Base-by-base conservation (phyloP, 2,113 vertebrate species). In the Spermophilus dauricus region DNA sequence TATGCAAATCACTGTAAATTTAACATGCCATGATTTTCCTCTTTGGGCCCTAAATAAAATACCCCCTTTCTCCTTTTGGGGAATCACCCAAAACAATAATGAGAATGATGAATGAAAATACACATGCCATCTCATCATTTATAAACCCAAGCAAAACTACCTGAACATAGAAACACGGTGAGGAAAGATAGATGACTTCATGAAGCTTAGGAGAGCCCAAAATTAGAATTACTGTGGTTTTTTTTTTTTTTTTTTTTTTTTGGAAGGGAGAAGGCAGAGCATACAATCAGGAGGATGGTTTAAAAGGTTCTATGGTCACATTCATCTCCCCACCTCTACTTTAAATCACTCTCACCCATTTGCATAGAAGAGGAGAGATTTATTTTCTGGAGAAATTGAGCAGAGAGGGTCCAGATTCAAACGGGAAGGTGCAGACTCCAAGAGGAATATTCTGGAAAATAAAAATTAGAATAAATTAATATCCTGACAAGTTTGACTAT, bases 331-430 rank as follows among this genome's bases (percentile, higher is more conserved):
- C 28, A 61, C 1, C 24, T 81, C 14, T n/a, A 34, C 58, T 76
- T 81, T 65, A 87, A 69, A 95, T 69, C 72, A 20, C 14, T 82
- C 39, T 89, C 20, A 22, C 17, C 2, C 6, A 58, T 8, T 73
- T 16, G 26, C 61, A 63, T 3, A 42, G n/a, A 1, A 91, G 26
- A 78, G 18, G 45, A 88, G 53, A 53, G 34, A 56, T 67, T 63
- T 83, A 28, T 84, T 95, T 83, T 48, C 53, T n/a, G 32, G 20
- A 89, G 14, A 95, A 94, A 95, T 42, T 72, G 53, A 95, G 42
- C 30, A 58, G 24, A 76, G 48, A 61, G 22, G 10, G 24, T 69
- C 26, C 16, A 45, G 18, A 83, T 30, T 70, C 12, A 30, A 88
- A 32, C 28, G 65, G 28, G 2, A 82, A 82, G 37, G 9, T 17